Evolutionary conservation across 2,888 invertebrate species (phyloP).

Genomic region (Peribatodes rhomboidaria): DNA sequence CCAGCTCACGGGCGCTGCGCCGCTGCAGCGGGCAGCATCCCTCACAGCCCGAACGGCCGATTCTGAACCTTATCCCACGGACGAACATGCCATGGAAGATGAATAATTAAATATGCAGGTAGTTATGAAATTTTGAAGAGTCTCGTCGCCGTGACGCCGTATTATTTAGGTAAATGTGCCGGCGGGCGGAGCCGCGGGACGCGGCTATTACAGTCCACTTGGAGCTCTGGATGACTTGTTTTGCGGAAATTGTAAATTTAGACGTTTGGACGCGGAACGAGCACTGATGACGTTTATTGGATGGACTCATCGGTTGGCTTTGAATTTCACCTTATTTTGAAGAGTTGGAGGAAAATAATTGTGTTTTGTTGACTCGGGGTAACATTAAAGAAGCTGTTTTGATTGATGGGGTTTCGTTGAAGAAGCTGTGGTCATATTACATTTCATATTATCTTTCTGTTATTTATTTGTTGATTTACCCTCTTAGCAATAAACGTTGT

Average conservation of each 20-base stretch:
- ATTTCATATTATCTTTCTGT: too few relatives aligned
- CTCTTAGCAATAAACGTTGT: too few relatives aligned
- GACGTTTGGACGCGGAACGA: constrained; percentile 3
- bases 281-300: constrained; percentile 2
- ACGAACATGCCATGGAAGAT: background rate
- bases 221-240: constrained; percentile 17
- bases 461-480: too few relatives aligned
- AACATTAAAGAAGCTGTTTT: background rate
- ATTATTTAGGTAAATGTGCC: constrained; percentile 38
- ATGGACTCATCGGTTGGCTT: background rate
- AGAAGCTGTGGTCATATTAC: too few relatives aligned
- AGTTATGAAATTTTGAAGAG: constrained; percentile 46
- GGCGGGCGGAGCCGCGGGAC: constrained; percentile 20
- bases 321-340: background rate
- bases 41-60: background rate
- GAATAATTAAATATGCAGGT: constrained; percentile 14
- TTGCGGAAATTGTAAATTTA: constrained; percentile 17
- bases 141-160: constrained; percentile 35
- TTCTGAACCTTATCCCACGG: constrained; percentile 13
- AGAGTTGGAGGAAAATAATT: background rate
- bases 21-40: constrained; percentile 9
- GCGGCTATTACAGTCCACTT: constrained; percentile 30
- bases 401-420: background rate
- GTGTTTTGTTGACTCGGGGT: background rate
- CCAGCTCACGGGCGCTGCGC: constrained; percentile 40